Evolutionary conservation across 1,140 invertebrate species (phyloP).

Genomic region (Teleogryllus occipitalis): DNA sequence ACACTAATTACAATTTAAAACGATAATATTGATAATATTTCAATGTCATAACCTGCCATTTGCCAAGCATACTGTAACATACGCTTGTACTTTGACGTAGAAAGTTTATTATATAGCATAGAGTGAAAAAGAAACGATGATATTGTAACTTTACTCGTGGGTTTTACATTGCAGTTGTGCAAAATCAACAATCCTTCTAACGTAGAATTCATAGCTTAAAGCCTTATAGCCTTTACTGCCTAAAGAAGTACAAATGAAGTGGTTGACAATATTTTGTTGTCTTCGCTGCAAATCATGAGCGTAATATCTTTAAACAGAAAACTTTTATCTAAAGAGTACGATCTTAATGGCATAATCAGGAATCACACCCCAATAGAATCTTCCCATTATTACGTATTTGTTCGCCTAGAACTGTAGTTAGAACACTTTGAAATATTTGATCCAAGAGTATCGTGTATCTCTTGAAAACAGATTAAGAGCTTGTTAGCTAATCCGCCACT

Average conservation of each 20-base stretch:
- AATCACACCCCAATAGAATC: not conserved
- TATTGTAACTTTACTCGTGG: too few species aligned
- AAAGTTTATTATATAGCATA: too few species aligned
- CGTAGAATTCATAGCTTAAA: too few species aligned
- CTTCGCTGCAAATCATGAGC: not conserved
- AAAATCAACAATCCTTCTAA: too few species aligned
- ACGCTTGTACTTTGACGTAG: not conserved
- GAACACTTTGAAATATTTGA: not conserved
- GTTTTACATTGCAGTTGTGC: too few species aligned
- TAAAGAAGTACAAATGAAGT: not conserved
- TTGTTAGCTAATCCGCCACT: not conserved
- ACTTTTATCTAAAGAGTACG: not conserved
- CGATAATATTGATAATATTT: not conserved
- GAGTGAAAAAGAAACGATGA: too few species aligned
- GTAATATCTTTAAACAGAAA: not conserved
- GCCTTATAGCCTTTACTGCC: too few species aligned
- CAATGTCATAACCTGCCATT: not conserved
- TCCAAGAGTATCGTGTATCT: not conserved
- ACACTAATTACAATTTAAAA: too few species aligned
- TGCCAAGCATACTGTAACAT: not conserved
- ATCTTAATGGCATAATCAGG: not conserved
- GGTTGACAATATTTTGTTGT: not conserved
- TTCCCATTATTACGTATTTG: not conserved
- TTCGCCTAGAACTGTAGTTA: not conserved
- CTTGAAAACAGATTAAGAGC: constrained; percentile 6